Conservation (phyloP, 2,113 vertebrate genomes). For the Eidolon helvum region DNA sequence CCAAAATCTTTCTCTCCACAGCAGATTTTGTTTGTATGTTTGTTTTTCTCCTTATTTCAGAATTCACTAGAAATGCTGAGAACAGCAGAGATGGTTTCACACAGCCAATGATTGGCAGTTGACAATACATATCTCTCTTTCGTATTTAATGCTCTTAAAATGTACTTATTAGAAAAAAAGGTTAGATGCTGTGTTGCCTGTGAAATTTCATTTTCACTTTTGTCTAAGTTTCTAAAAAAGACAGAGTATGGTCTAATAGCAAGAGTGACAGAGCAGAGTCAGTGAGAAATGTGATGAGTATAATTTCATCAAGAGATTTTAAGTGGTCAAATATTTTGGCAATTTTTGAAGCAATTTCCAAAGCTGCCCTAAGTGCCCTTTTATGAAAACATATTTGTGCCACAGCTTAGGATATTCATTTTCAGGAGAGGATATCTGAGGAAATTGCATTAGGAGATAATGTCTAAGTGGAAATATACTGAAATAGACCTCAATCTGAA, state of each 20-base stretch:
- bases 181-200: neutral
- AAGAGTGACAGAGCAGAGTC: neutral
- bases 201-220: conserved; percentile 35
- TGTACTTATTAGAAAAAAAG: neutral
- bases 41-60: neutral
- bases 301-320: conserved; percentile 30
- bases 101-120: too few relatives aligned
- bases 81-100: neutral
- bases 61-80: neutral
- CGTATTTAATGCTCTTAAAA: neutral
- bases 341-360: conserved; percentile 30
- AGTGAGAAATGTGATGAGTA: neutral
- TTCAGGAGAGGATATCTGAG: neutral
- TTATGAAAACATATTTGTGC: neutral
- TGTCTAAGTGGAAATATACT: neutral
- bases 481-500: neutral
- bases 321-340: conserved; percentile 48
- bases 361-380: neutral
- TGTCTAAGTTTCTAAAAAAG: neutral
- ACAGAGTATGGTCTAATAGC: neutral
- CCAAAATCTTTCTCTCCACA: neutral
- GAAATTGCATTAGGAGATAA: neutral
- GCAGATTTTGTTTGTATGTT: neutral
- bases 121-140: neutral
- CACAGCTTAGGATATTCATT: neutral